Conservation (phyloP, 1,140 invertebrate genomes). For the Mylabris phalerata region DNA sequence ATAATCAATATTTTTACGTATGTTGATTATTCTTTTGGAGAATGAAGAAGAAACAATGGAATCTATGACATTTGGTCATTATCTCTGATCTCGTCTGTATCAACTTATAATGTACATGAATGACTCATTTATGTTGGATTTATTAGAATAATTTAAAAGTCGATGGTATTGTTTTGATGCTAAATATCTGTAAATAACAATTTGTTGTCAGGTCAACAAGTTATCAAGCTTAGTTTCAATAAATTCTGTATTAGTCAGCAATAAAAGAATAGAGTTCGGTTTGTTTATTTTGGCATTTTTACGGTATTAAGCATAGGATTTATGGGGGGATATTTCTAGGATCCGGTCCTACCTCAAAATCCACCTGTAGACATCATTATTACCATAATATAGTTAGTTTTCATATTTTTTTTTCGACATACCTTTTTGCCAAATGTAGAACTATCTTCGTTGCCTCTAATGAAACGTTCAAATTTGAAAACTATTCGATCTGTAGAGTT, state of each 20-base stretch:
- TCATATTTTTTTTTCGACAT: constrained; percentile 14
- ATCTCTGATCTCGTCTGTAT: too few relatives aligned
- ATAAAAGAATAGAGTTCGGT: too few relatives aligned
- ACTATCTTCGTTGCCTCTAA: constrained; percentile 58
- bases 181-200: not conserved
- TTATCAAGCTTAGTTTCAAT: constrained; percentile 5
- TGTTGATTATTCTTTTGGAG: too few relatives aligned
- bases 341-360: constrained; percentile 4
- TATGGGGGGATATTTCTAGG: not conserved
- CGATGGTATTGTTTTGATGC: too few relatives aligned
- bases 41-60: too few relatives aligned
- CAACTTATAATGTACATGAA: too few relatives aligned
- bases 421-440: constrained; percentile 51
- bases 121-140: too few relatives aligned
- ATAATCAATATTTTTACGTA: too few relatives aligned
- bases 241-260: too few relatives aligned
- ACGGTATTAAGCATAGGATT: not conserved
- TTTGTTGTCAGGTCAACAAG: constrained; percentile 5
- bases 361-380: constrained; percentile 3
- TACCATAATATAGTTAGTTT: not conserved
- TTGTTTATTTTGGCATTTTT: too few relatives aligned
- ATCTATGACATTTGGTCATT: too few relatives aligned
- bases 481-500: constrained; percentile 74
- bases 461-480: constrained; percentile 78
- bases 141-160: too few relatives aligned